Base-by-base conservation (phyloP, 2,113 vertebrate species). In the Hippocampus abdominalis region DNA sequence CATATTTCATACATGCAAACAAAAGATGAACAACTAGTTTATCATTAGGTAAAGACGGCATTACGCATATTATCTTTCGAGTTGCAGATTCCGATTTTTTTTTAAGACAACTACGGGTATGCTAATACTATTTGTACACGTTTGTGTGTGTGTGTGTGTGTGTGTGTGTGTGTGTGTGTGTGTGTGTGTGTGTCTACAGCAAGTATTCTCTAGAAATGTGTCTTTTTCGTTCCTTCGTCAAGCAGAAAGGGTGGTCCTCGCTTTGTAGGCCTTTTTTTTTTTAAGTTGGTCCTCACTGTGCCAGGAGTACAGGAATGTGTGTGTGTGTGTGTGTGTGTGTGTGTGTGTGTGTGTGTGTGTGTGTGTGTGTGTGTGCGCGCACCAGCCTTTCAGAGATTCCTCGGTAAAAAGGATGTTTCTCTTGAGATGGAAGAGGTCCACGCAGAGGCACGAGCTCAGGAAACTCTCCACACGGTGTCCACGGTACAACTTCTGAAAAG, bases 371-470 rank as follows among this genome's bases (percentile, higher is more conserved):
- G 70, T 81, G 2, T 13, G 11, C 25, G 3, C 29, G 7, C 78
- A 3, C 72, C 69, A 99, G 97, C 96, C 10, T 96, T 98, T 76
- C 94, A 89, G 86, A 93, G 78, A 4, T 94, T 98, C 79, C 90
- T 95, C 85, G 95, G 94, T 48, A 97, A 94, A 79, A 78, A 83
- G 0, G 95, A 99, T 0, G 93, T 98, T 40, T 93, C 93, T 21
- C 72, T 27, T 2, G 95, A 96, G 87, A 42, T 98, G 81, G 93
- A 94, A 70, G 95, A 96, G 78, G 94, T 94, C 44, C 79, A 94
- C 64, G 81, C 86, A 0, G 96, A 98, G 87, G 90, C 90, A 67
- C 84, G 77, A 0, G 25, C 89, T 69, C 96, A 96, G 70, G 92
- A 85, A 53, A 94, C 89, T 69, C 74, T 90, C 20, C 85, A 57